Conservation (phyloP, 1,140 invertebrate species). For the Ooceraea biroi region DNA sequence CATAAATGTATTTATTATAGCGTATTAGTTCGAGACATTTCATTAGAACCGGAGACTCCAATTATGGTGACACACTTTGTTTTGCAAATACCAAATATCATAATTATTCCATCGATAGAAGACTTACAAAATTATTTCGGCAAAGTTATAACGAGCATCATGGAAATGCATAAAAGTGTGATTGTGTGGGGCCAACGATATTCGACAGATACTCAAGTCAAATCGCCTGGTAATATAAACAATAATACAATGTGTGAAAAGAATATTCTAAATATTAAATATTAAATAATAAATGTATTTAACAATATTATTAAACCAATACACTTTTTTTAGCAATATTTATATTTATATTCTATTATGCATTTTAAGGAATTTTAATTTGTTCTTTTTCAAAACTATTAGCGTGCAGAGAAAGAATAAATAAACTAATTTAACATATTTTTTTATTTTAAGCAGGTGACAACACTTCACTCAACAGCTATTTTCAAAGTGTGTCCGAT, state of each 20-base stretch:
- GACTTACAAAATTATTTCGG: constrained; percentile 91
- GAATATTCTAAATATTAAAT: neutral
- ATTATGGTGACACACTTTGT: constrained; percentile 88
- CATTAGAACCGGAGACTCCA: constrained; percentile 84
- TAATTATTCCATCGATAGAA: constrained; percentile 89
- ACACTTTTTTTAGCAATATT: constrained; percentile 17
- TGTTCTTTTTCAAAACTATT: no score
- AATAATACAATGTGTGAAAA: constrained; percentile 15
- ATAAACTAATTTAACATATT: neutral
- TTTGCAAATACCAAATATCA: constrained; percentile 88
- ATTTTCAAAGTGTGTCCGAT: constrained; percentile 91
- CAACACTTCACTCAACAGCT: constrained; percentile 85
- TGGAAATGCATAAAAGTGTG: constrained; percentile 89
- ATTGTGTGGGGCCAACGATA: constrained; percentile 90
- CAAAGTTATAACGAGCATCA: constrained; percentile 88
- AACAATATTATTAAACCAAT: neutral
- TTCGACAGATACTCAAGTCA: constrained; percentile 26
- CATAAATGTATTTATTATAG: constrained; percentile 62
- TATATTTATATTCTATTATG: neutral
- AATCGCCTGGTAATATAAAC: constrained; percentile 51
- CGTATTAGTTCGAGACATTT: constrained; percentile 82
- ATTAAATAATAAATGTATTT: neutral
- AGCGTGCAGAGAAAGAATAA: no score
- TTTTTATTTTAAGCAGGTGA: constrained; percentile 58
- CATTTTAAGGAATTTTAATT: neutral